phyloP scores from a whole-genome alignment of 2,113 vertebrate species.

The Hypanus sabinus region DNA sequence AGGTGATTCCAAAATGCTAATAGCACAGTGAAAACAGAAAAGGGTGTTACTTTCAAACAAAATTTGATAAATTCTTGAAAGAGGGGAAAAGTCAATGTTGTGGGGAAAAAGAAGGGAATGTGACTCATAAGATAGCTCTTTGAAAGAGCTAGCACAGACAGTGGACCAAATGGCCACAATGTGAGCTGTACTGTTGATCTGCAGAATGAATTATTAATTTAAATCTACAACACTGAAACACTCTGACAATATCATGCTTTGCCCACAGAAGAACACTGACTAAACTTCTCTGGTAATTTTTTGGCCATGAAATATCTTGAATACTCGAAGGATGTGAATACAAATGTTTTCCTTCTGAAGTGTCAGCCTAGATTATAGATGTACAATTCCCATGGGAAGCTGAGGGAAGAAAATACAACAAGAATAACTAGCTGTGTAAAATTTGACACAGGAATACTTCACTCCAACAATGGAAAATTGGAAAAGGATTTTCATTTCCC shows the following conservation, averaged over 20 bases:
- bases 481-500: background rate
- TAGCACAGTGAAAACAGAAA: background rate
- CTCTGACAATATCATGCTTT: background rate
- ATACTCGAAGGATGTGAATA: background rate
- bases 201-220: background rate
- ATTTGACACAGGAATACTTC: background rate
- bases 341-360: slow-evolving; percentile 19
- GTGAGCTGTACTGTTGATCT: background rate
- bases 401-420: background rate
- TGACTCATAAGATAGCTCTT: background rate
- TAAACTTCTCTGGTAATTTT: background rate
- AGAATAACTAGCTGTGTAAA: background rate
- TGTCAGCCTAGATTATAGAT: background rate
- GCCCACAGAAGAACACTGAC: background rate
- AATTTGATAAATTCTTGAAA: background rate
- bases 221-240: background rate
- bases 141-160: background rate
- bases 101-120: background rate
- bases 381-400: background rate
- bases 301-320: slow-evolving; percentile 10
- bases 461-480: background rate
- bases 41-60: background rate
- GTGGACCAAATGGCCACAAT: background rate
- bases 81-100: background rate
- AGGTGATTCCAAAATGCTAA: background rate